These are phyloP conservation scores for Spodoptera litura DNA, from an alignment of 1,140 invertebrate genomes.

Conservation along the genomic window DNA sequence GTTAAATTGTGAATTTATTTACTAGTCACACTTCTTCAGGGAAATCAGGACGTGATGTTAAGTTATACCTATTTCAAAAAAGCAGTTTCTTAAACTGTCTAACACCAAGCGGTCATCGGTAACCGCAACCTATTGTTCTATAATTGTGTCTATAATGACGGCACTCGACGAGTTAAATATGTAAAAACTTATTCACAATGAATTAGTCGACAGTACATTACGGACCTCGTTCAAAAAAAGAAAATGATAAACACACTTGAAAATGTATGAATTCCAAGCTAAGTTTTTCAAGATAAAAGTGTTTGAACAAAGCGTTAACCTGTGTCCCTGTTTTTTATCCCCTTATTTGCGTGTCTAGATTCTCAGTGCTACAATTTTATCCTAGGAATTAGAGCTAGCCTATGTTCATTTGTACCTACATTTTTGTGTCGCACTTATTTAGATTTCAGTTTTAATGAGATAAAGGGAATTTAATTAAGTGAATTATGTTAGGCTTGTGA, in stretches of 20 bases:
- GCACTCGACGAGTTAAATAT: no score
- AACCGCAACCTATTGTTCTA: no score
- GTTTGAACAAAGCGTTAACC: slow-evolving; percentile 40
- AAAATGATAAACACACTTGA: not conserved
- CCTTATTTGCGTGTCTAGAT: slow-evolving; percentile 35
- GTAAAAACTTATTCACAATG: no score
- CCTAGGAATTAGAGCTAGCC: slow-evolving; percentile 5
- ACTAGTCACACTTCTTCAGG: no score
- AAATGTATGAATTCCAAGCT: slow-evolving; percentile 28
- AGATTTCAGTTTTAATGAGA: not conserved
- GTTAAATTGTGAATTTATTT: no score
- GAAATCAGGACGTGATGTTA: no score
- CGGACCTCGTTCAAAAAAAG: not conserved
- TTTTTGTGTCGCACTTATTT: not conserved
- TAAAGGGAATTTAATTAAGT: not conserved
- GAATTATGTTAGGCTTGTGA: not conserved
- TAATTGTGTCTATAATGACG: no score
- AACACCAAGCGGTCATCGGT: no score
- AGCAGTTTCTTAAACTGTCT: no score
- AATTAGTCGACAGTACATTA: not conserved
- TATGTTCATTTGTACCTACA: not conserved
- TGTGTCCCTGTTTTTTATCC: slow-evolving; percentile 31
- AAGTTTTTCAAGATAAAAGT: slow-evolving; percentile 30
- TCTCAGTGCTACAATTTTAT: slow-evolving; percentile 3
- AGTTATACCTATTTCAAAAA: no score